Evolutionary conservation across 1,140 invertebrate genomes (phyloP).

Genomic region (Oryctes rhinoceros): DNA sequence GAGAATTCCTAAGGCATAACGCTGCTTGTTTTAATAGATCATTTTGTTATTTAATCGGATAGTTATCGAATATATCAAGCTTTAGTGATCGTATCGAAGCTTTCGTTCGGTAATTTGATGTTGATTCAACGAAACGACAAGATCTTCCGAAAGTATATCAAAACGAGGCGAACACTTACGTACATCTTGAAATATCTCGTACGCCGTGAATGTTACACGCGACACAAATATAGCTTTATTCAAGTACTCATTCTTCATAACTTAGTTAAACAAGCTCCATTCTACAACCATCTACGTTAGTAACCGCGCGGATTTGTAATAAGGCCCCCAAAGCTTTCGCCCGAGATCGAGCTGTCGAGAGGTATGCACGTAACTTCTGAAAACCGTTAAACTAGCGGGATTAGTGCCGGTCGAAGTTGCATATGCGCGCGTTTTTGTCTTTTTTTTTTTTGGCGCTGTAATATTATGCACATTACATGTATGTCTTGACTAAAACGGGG

Average conservation of each 20-base stretch:
- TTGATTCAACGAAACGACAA: not conserved
- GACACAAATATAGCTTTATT: not conserved
- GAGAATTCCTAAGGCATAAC: too few relatives aligned
- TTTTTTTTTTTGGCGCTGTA: not conserved
- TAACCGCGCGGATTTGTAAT: conserved; percentile 8
- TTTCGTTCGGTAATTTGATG: not conserved
- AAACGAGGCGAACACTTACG: not conserved
- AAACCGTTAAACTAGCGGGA: conserved; percentile 4
- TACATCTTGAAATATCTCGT: not conserved
- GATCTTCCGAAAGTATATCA: not conserved
- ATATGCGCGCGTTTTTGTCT: conserved; percentile 2
- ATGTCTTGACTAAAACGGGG: not conserved
- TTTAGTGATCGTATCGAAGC: too few relatives aligned
- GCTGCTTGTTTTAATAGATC: too few relatives aligned
- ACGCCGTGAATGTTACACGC: not conserved
- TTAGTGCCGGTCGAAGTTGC: conserved; percentile 2
- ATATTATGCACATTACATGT: conserved; percentile 8
- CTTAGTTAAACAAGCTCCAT: not conserved
- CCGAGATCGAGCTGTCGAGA: not conserved
- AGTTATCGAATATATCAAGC: too few relatives aligned
- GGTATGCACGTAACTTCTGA: conserved; percentile 6
- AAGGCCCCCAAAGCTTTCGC: not conserved
- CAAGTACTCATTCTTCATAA: conserved; percentile 7
- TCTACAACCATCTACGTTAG: not conserved
- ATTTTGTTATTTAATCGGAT: too few relatives aligned